Conservation (phyloP, 2,888 invertebrate species). For the Euplagia quadripunctaria region DNA sequence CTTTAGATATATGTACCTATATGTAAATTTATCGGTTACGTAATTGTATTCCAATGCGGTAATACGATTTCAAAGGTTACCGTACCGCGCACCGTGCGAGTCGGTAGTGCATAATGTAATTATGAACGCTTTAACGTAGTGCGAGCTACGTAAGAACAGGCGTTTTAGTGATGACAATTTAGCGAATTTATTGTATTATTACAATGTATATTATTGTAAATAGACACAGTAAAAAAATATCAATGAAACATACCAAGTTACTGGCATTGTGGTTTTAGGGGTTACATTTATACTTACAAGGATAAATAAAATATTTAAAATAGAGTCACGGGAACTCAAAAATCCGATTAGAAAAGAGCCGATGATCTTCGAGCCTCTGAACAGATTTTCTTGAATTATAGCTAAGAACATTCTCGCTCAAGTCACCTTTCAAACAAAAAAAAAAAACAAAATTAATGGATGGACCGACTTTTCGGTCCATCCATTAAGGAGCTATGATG, state of each 20-base stretch:
- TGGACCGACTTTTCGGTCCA: no score
- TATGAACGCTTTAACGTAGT: neutral
- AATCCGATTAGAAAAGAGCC: no score
- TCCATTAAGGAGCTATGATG: no score
- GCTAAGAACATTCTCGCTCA: no score
- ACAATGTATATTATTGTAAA: neutral
- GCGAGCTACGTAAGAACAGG: neutral
- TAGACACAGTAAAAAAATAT: neutral
- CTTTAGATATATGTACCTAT: slow-evolving; percentile 12
- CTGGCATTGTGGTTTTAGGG: neutral
- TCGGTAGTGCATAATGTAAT: slow-evolving; percentile 12
- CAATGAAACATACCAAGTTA: neutral
- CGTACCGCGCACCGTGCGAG: neutral
- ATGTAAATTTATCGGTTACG: slow-evolving; percentile 7
- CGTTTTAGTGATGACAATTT: neutral
- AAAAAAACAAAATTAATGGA: no score
- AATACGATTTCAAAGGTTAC: slow-evolving; percentile 19
- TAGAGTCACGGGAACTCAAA: no score
- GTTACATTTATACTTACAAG: neutral
- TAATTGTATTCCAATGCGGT: slow-evolving; percentile 30
- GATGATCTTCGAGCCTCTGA: no score
- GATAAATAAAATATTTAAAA: no score
- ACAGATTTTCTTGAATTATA: no score
- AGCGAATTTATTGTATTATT: neutral
- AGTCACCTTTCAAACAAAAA: no score